Evolutionary conservation across 2,888 invertebrate species (phyloP), one percentile per base, ranked within the genome.

Genomic region (Eudemis profundana): DNA sequence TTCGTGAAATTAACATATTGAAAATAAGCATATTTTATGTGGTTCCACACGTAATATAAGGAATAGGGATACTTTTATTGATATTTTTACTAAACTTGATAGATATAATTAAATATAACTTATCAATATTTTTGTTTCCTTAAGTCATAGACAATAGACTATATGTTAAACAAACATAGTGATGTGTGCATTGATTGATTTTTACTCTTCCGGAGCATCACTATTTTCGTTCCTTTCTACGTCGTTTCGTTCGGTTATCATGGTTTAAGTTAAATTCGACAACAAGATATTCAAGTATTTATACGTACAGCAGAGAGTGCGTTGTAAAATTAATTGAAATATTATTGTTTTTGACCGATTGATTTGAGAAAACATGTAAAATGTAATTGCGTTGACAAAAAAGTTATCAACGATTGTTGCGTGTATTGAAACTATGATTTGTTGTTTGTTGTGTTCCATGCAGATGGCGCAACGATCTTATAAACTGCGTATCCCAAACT

Each of bases 401-500:
- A 17, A 21, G 7, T 36, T 5, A 12, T 27, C 12, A 15, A 36
- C 19, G 17, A 17, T 7, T 60, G 40, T 54, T 81, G 80, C 78
- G 75, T 86, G 49, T 19, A 83, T 78, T 50, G 83, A 72, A 87
- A 76, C 73, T 68, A 46, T 67, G 65, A 70, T 70, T 74, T 78
- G 72, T 81, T 88, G 87, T 85, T 86, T 86, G 78, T 76, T 84
- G 75, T 81, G 79, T 83, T 82, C 42, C 57, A 83, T 79, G 85
- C 87, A 92, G 92, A 91, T 91, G 92, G 91, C 92, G 91, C 87
- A 83, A 81, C 84, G 81, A 81, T 82, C 86, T 87, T 87, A 86
- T 88, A 89, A 89, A 92, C 89, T 91, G 92, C 92, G 90, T 91
- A 89, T 86, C 86, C 87, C 83, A 87, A 86, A 85, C 84, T 91